phyloP scores from a whole-genome alignment of 2,888 invertebrate species.

The Loripinus fragilis region DNA sequence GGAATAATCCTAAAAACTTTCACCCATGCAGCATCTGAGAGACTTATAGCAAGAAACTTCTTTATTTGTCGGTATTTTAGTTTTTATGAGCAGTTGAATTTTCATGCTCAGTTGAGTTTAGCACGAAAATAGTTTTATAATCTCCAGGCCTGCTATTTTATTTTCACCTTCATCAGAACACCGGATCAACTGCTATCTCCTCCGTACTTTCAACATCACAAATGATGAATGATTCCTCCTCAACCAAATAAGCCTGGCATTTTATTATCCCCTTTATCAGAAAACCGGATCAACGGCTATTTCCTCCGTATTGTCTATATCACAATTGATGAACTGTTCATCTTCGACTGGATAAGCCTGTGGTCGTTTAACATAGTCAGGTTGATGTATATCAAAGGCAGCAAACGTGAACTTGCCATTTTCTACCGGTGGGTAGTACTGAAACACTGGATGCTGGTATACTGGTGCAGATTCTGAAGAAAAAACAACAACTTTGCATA shows the following conservation, averaged over 20 bases:
- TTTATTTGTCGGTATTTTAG: too few relatives aligned
- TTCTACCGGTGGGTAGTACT: slow-evolving; percentile 48
- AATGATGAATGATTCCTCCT: slow-evolving; percentile 66
- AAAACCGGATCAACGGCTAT: slow-evolving; percentile 50
- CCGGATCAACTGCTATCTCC: slow-evolving; percentile 46
- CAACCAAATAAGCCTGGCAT: slow-evolving; percentile 38
- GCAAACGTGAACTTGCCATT: slow-evolving; percentile 57
- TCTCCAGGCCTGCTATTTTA: too few relatives aligned
- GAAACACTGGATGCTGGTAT: slow-evolving; percentile 40
- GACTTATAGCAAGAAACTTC: too few relatives aligned
- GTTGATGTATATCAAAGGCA: slow-evolving; percentile 64
- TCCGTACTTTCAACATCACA: slow-evolving; percentile 51
- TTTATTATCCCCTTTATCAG: slow-evolving; percentile 14
- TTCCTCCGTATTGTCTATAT: slow-evolving; percentile 45
- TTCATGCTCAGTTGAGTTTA: too few relatives aligned
- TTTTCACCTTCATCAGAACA: slow-evolving; percentile 42
- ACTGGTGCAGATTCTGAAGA: slow-evolving; percentile 44
- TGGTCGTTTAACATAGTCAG: slow-evolving; percentile 52
- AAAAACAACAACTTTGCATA: background rate
- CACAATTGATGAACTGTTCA: slow-evolving; percentile 68
- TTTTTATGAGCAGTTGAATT: too few relatives aligned
- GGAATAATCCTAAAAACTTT: too few relatives aligned
- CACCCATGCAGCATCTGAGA: too few relatives aligned
- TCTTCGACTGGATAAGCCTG: slow-evolving; percentile 44
- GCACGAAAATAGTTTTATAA: too few relatives aligned